These are phyloP conservation scores for Cephus spinipes DNA, from an alignment of 2,888 invertebrate species.

Conservation along the genomic window DNA sequence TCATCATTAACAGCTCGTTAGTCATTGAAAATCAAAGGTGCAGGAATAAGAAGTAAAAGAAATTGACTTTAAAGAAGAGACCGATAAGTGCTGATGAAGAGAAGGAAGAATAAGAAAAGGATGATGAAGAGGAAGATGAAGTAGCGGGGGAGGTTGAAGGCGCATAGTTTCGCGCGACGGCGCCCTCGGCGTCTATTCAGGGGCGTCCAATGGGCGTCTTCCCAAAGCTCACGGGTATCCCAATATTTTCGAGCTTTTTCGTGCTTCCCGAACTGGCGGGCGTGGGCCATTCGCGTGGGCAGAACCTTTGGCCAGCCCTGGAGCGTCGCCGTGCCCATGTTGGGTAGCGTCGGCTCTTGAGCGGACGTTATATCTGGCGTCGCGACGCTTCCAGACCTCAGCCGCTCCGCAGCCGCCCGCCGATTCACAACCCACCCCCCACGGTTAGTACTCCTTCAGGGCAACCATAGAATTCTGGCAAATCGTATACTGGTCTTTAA, in stretches of 20 bases:
- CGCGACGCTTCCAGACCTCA: constrained; percentile 57
- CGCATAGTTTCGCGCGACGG: constrained; percentile 13
- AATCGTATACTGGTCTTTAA: no score
- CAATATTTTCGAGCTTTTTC: constrained; percentile 39
- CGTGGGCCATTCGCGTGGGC: constrained; percentile 56
- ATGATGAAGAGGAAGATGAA: not conserved
- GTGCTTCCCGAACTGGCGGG: constrained; percentile 30
- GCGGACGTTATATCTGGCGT: constrained; percentile 63
- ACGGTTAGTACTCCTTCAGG: constrained; percentile 53
- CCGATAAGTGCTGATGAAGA: no score
- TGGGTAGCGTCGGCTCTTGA: constrained; percentile 57
- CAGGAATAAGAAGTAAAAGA: no score
- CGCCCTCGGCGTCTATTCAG: constrained; percentile 24
- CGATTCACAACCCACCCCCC: constrained; percentile 56
- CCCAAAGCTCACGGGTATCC: constrained; percentile 9
- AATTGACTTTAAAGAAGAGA: no score
- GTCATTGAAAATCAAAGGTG: no score
- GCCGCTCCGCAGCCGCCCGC: constrained; percentile 59
- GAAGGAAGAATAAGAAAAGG: constrained; percentile 2
- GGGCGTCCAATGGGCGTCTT: constrained; percentile 21
- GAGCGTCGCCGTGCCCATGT: constrained; percentile 64
- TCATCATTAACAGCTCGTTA: no score
- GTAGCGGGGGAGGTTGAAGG: not conserved
- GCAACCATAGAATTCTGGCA: not conserved
- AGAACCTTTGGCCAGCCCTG: constrained; percentile 61